Conservation (phyloP, 2,888 invertebrate genomes). For the Drosophila macrospina region DNA sequence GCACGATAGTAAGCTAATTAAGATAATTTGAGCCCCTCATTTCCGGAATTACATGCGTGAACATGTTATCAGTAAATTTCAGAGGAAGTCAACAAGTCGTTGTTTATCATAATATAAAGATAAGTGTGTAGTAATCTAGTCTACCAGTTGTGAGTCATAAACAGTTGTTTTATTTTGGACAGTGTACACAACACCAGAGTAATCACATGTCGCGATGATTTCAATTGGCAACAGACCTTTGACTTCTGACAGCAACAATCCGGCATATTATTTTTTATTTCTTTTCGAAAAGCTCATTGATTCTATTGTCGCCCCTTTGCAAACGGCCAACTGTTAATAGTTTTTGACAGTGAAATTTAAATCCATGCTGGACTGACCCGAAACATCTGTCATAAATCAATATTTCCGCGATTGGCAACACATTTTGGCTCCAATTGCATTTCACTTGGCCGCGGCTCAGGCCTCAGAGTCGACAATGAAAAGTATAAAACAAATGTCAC, state of each 20-base stretch:
- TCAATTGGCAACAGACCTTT: slow-evolving; percentile 36
- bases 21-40: slow-evolving; percentile 3
- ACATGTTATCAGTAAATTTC: slow-evolving; percentile 9
- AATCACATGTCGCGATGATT: slow-evolving; percentile 6
- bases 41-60: slow-evolving; percentile 10
- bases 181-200: slow-evolving; percentile 10
- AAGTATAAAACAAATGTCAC: slow-evolving; percentile 12
- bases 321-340: slow-evolving; percentile 36
- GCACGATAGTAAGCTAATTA: neutral
- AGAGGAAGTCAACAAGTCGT: slow-evolving; percentile 12
- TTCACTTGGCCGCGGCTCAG: slow-evolving; percentile 21
- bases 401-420: slow-evolving; percentile 42
- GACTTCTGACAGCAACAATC: slow-evolving; percentile 51
- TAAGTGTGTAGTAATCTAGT: slow-evolving; percentile 26
- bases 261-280: neutral
- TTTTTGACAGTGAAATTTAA: slow-evolving; percentile 53
- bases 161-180: neutral
- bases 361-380: slow-evolving; percentile 39
- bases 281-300: neutral
- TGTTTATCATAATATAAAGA: neutral
- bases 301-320: slow-evolving; percentile 1
- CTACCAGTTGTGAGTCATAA: slow-evolving; percentile 11
- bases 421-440: slow-evolving; percentile 25
- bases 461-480: slow-evolving; percentile 6
- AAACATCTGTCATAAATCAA: slow-evolving; percentile 72